Percentiles rank a stretch among this genome's conserved stretches.
Evolutionary conservation across 30 jellyfish, hydroid and myxozoan species (phyloP).

Genomic region (Pelagia noctiluca): DNA sequence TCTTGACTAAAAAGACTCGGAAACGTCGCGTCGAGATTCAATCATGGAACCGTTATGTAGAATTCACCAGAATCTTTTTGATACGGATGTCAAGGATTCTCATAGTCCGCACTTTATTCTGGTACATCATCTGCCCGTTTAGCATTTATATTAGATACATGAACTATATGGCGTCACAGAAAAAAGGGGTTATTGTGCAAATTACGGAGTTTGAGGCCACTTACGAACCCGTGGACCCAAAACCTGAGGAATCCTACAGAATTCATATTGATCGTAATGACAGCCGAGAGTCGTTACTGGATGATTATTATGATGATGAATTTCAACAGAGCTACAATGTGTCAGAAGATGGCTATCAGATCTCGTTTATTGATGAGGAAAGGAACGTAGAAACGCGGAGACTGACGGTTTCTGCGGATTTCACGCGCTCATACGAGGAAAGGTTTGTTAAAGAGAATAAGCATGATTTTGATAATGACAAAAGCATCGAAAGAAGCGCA

Average conservation of each 20-base stretch:
- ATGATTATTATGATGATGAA: slow-evolving; percentile 4
- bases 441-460: background rate
- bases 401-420: slow-evolving; percentile 52
- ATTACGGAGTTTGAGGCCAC: slow-evolving; percentile 22
- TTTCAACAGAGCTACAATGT: slow-evolving; percentile 14
- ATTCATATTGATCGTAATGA: slow-evolving; percentile 41
- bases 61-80: background rate
- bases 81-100: slow-evolving; percentile 11
- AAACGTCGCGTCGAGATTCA: background rate
- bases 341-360: slow-evolving; percentile 56
- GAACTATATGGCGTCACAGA: no score
- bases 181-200: slow-evolving; percentile 2
- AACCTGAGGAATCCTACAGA: slow-evolving; percentile 52
- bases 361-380: slow-evolving; percentile 61
- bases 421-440: slow-evolving; percentile 42
- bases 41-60: slow-evolving; percentile 28
- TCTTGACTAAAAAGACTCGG: background rate
- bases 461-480: background rate
- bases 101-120: background rate
- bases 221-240: background rate
- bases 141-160: background rate
- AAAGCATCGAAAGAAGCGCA: slow-evolving; percentile 10
- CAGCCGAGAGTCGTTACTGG: slow-evolving; percentile 8
- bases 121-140: slow-evolving; percentile 64
- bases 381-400: slow-evolving; percentile 7